Conservation (phyloP, 2,888 invertebrate genomes). For the Siphonodentalium dalli region DNA sequence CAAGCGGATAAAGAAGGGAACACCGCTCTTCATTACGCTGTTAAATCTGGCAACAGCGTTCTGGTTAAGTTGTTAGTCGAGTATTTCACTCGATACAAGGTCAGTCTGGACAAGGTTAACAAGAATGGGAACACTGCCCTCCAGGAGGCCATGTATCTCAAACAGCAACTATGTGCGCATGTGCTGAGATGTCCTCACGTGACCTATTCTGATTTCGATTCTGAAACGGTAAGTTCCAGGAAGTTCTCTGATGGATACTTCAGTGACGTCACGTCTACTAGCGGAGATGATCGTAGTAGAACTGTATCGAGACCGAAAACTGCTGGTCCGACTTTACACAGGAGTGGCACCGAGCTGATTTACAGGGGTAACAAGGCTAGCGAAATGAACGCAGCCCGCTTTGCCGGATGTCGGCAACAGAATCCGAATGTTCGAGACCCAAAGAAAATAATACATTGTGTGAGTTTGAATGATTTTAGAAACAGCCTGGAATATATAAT, state of each 20-base stretch:
- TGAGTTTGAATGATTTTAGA: conserved; percentile 43
- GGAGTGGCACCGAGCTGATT: conserved; percentile 16
- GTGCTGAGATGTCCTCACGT: conserved; percentile 20
- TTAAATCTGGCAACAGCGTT: conserved; percentile 40
- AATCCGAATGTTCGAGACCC: conserved; percentile 37
- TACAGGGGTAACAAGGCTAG: no score
- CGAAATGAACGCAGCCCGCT: no score
- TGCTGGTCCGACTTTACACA: conserved; percentile 24
- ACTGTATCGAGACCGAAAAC: no score
- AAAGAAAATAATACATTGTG: conserved; percentile 41
- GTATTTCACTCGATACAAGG: conserved; percentile 34
- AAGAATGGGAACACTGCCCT: conserved; percentile 36
- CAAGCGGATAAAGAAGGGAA: conserved; percentile 56
- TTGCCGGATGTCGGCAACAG: no score
- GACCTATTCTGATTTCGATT: conserved; percentile 13
- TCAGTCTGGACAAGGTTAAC: conserved; percentile 32
- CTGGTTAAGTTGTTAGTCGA: conserved; percentile 42
- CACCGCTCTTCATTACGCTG: conserved; percentile 61
- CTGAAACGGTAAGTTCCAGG: conserved; percentile 16
- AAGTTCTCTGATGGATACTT: no score
- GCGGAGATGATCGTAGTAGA: no score
- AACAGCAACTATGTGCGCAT: conserved; percentile 30
- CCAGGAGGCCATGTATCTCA: conserved; percentile 33
- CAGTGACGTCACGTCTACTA: no score
- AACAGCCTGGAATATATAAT: conserved; percentile 54